Conservation (phyloP, 2,888 invertebrate species). For the Stegana nigrithorax region DNA sequence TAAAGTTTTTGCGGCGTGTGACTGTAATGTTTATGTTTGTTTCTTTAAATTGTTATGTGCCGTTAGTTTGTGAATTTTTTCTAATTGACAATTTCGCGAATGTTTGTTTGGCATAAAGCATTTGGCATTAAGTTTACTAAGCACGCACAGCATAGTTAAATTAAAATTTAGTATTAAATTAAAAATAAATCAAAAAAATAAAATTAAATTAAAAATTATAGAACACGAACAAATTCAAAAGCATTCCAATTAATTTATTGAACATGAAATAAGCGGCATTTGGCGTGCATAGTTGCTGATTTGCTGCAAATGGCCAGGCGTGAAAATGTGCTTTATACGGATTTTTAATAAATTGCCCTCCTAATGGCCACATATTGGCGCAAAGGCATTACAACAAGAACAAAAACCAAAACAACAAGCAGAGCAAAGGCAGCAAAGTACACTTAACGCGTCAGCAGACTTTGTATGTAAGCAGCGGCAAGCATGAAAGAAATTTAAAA, state of each 20-base stretch:
- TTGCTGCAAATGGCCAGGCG: slow-evolving; percentile 1
- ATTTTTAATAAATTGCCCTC: slow-evolving; percentile 32
- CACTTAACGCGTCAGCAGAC: too few species aligned
- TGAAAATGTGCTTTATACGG: slow-evolving; percentile 22
- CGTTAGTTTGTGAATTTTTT: too few species aligned
- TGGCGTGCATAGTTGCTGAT: background rate
- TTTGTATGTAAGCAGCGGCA: too few species aligned
- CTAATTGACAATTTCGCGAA: too few species aligned
- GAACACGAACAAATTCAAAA: slow-evolving; percentile 25
- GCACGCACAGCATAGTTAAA: too few species aligned
- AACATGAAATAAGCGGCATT: slow-evolving; percentile 16
- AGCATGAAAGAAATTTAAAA: too few species aligned
- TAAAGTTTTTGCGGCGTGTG: too few species aligned
- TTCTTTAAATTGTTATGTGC: too few species aligned
- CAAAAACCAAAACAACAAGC: slow-evolving; percentile 7
- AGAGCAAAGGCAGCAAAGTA: background rate
- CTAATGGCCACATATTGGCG: slow-evolving; percentile 5
- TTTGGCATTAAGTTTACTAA: too few species aligned
- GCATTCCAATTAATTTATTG: slow-evolving; percentile 7
- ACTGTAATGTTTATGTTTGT: too few species aligned
- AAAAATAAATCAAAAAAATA: slow-evolving; percentile 10
- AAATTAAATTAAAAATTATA: slow-evolving; percentile 3
- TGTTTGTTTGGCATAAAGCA: too few species aligned
- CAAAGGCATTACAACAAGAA: background rate
- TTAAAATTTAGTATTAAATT: background rate